A percentile compares a stretch with the other conserved stretches of the same genome.
Evolutionary conservation across 2,888 invertebrate species (phyloP).

Genomic region (Scelioninae gen. 2): DNA sequence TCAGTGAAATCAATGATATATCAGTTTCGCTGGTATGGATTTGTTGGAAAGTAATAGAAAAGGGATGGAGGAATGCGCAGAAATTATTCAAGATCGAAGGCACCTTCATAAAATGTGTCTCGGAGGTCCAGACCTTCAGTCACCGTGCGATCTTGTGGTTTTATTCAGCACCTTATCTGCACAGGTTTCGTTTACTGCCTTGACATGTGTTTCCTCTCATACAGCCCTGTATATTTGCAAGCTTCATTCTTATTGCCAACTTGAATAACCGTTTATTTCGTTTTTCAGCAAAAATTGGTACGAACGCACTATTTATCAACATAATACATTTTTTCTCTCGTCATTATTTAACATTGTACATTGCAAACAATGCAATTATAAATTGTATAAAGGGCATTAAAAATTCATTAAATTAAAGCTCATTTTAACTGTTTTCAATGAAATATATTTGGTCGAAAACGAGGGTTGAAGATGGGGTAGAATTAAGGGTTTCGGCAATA

Average conservation of each 20-base stretch:
- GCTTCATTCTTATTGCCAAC: too few species aligned
- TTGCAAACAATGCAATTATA: too few species aligned
- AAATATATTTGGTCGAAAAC: constrained; percentile 28
- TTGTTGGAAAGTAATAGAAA: constrained; percentile 38
- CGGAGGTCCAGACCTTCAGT: constrained; percentile 48
- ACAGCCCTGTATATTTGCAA: constrained; percentile 24
- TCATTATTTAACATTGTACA: too few species aligned
- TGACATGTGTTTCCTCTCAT: constrained; percentile 15
- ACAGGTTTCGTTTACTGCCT: constrained; percentile 51
- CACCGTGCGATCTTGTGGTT: constrained; percentile 48
- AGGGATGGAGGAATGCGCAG: constrained; percentile 44
- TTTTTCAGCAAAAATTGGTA: too few species aligned
- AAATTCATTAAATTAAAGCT: constrained; percentile 1
- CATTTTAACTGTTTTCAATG: constrained; percentile 12
- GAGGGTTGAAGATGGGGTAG: constrained; percentile 32
- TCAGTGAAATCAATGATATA: neutral
- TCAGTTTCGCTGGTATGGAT: constrained; percentile 19
- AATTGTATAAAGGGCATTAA: neutral
- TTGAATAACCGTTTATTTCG: too few species aligned
- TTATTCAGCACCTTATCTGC: constrained; percentile 63
- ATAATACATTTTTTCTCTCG: too few species aligned
- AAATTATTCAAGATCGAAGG: constrained; percentile 60
- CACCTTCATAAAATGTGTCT: constrained; percentile 48
- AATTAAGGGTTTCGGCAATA: constrained; percentile 46
- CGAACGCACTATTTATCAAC: too few species aligned